phyloP scores from a whole-genome alignment of 2,888 invertebrate genomes.

The Ennomos quercinarius region DNA sequence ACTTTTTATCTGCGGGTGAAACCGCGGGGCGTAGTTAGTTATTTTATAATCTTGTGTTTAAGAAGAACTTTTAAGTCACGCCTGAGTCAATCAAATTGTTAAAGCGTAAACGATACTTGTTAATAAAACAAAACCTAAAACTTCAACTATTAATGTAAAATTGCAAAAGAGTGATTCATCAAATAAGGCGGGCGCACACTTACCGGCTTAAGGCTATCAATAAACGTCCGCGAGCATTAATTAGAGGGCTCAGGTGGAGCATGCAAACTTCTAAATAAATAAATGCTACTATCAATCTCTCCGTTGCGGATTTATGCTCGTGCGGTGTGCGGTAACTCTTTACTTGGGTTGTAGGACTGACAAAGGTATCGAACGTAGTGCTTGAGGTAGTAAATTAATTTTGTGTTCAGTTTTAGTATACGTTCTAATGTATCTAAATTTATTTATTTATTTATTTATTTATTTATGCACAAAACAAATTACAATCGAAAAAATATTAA shows the following conservation, averaged over 20 bases:
- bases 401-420: no score
- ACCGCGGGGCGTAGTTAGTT: no score
- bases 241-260: slow-evolving; percentile 47
- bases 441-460: no score
- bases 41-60: no score
- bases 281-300: slow-evolving; percentile 36
- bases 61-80: no score
- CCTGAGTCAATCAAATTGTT: no score
- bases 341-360: slow-evolving; percentile 2
- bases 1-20: no score
- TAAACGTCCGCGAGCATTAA: slow-evolving; percentile 47
- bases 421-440: no score
- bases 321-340: slow-evolving; percentile 22
- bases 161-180: slow-evolving; percentile 26
- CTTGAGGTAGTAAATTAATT: no score
- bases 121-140: slow-evolving; percentile 8
- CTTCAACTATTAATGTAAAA: slow-evolving; percentile 24
- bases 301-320: slow-evolving; percentile 9
- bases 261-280: slow-evolving; percentile 35
- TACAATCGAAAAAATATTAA: no score
- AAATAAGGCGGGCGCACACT: slow-evolving; percentile 18
- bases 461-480: no score
- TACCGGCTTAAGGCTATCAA: slow-evolving; percentile 42
- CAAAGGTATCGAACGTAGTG: neutral
- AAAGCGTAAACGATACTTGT: no score